A percentile compares a stretch with the other conserved stretches of the same genome.
phyloP scores from a whole-genome alignment of 2,888 invertebrate genomes.

The Serripes groenlandicus region DNA sequence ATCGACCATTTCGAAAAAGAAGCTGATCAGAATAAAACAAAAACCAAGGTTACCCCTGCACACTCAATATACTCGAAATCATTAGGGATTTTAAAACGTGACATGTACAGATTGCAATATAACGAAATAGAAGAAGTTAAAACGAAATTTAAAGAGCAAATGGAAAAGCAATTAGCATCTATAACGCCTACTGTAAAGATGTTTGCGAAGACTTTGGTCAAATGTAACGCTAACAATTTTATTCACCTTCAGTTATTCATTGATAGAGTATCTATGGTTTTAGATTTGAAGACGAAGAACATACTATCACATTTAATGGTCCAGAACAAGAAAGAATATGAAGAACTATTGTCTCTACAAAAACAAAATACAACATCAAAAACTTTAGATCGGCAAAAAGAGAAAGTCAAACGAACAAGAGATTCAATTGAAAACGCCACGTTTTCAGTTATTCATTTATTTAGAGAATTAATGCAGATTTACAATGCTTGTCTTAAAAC shows the following conservation, averaged over 20 bases:
- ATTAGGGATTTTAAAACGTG: background rate
- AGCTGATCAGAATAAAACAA: too few relatives aligned
- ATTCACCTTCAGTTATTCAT: background rate
- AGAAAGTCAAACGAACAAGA: background rate
- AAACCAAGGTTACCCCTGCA: background rate
- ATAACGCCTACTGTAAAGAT: background rate
- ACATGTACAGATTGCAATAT: background rate
- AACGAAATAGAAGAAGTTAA: background rate
- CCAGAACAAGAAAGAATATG: background rate
- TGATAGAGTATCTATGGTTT: background rate
- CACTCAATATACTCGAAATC: background rate
- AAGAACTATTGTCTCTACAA: background rate
- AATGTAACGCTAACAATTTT: background rate
- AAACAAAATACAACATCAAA: background rate
- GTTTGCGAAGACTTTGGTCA: background rate
- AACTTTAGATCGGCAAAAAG: background rate
- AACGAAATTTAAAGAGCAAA: background rate
- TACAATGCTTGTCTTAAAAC: background rate
- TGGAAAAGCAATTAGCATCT: background rate
- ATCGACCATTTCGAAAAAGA: too few relatives aligned
- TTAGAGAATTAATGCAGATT: slow-evolving; percentile 1
- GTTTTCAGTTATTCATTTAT: background rate
- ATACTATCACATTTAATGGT: background rate
- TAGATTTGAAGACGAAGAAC: background rate
- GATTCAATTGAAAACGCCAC: background rate